A percentile compares a stretch with the other conserved stretches of the same genome.
Conservation (phyloP, 2,797 vertebrate species). For the Liparis tanakae region DNA sequence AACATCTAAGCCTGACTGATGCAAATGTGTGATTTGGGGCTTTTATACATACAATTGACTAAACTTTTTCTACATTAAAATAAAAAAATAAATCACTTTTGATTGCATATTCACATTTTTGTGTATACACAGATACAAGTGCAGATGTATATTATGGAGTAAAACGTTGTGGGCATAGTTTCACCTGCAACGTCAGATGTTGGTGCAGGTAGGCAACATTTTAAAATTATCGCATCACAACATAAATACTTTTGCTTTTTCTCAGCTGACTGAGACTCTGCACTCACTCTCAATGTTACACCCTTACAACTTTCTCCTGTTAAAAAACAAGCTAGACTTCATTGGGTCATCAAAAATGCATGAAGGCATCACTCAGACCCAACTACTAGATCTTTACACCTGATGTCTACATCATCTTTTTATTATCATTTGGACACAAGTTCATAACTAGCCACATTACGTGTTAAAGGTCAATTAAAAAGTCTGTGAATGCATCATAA, state of each 20-base stretch:
- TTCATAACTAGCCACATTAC: not conserved
- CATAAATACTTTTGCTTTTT: not conserved
- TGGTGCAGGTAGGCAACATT: not conserved
- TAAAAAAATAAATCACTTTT: not conserved
- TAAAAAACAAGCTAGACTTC: not conserved
- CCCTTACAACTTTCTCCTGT: not conserved
- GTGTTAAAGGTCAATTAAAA: not conserved
- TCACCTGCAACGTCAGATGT: not conserved
- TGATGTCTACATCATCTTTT: not conserved
- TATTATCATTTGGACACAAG: not conserved
- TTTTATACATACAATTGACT: not conserved
- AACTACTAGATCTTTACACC: not conserved
- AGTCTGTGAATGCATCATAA: constrained; percentile 7
- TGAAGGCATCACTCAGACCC: not conserved
- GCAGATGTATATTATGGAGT: not conserved
- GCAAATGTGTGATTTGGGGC: not conserved
- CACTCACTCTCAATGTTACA: not conserved
- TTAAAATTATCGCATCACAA: not conserved
- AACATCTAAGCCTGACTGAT: not conserved
- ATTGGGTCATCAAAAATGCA: not conserved
- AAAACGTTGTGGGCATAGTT: not conserved
- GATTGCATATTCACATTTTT: not conserved
- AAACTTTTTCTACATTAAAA: not conserved
- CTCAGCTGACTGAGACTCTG: too few species aligned
- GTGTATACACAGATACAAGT: not conserved